Percentiles rank a stretch among this genome's conserved stretches.
Evolutionary conservation across 2,797 vertebrate species (phyloP).

Genomic region (Tenualosa thibaudeaui): DNA sequence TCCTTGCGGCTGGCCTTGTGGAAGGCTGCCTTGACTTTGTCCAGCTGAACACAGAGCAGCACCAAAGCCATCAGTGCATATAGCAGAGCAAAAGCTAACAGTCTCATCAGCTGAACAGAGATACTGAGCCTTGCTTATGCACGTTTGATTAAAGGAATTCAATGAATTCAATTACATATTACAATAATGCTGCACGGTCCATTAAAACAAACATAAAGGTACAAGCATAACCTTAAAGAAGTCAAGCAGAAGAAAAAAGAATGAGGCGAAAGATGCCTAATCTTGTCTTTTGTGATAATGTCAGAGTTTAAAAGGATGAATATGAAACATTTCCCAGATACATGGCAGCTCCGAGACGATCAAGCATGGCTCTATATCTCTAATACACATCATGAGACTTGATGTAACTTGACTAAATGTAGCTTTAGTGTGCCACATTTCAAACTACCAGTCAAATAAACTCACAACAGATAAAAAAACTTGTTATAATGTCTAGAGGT

Average conservation of each 20-base stretch:
- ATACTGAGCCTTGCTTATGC: neutral
- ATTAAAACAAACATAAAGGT: neutral
- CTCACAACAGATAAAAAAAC: neutral
- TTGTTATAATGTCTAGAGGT: neutral
- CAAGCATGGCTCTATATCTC: neutral
- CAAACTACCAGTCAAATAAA: neutral
- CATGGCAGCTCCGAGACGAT: neutral
- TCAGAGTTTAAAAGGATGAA: neutral
- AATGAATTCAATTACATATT: neutral
- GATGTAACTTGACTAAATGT: neutral
- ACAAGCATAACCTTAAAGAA: neutral
- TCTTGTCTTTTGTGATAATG: neutral
- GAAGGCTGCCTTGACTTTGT: constrained; percentile 75
- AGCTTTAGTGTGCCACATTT: neutral
- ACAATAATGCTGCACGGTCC: neutral
- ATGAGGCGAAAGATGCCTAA: neutral
- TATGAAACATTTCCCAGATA: neutral
- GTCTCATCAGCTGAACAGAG: neutral
- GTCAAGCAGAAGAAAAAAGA: neutral
- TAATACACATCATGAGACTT: neutral
- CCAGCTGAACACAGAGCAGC: constrained; percentile 66
- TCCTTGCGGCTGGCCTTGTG: constrained; percentile 83
- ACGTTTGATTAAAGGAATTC: neutral
- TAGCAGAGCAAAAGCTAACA: neutral
- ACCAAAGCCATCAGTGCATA: neutral